Base-by-base conservation (phyloP, 2,888 invertebrate genomes). In the Galerucella pusilla region DNA sequence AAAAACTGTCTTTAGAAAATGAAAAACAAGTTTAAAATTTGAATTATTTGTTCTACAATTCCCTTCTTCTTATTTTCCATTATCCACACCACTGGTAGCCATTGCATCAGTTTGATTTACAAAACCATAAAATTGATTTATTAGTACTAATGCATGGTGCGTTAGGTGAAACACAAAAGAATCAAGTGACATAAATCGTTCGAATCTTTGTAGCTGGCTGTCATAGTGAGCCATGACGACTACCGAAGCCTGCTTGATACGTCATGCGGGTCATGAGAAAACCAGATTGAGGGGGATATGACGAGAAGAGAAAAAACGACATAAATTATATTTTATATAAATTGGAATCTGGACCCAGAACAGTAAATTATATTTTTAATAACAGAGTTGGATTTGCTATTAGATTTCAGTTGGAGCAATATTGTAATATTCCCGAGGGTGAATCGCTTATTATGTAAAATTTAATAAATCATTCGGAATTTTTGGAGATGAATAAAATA, bases 101-200 rank as follows among this genome's bases (percentile, higher is more conserved):
- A 86, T 86, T 86, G 86, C 84, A 84, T 81, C 85, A 84, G 85
- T 87, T 88, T 88, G 88, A 88, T 88, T 88, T 87, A 87, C 86
- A 86, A 88, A 87, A 87, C 87, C 87, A 87, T 88, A 88, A 88
- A 88, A 87, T 88, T 87, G 88, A 88, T 88, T 87, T 88, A 88
- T 88, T 85, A 85, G 86, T 82, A 83, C 85, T 87, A 87, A 87
- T 87, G 87, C 85, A 85, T 86, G 86, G 86, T 86, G 86, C 86
- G 87, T 86, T 87, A 86, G 86, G 87, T 86, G 84, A 86, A 87
- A 86, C 83, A 87, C 87, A 87, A 87, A 87, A 86, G 87, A 85
- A 85, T 83, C 86, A 85, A 86, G 85, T 86, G 86, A 86, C 86
- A 87, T 87, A 87, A 87, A 87, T 87, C 87, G 85, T 87, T 80